Conservation (phyloP, 2,888 invertebrate species). For the Metacarcinus magister region DNA sequence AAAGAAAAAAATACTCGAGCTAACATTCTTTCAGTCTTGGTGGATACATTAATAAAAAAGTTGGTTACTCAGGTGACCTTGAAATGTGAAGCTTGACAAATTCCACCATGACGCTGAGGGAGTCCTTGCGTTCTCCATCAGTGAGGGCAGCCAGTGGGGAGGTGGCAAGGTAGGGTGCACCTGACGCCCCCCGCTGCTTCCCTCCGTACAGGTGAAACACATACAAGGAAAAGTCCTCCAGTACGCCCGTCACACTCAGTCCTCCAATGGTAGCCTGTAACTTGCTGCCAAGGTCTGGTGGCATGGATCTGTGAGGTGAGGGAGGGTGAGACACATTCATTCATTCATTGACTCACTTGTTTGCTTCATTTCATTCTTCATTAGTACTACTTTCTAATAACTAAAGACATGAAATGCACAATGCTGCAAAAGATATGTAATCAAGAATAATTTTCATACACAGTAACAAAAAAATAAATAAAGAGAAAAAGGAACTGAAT, state of each 20-base stretch:
- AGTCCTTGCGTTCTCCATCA: constrained; percentile 96
- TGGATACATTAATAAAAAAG: not conserved
- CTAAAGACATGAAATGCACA: too few relatives aligned
- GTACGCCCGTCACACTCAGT: constrained; percentile 96
- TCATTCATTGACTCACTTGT: too few relatives aligned
- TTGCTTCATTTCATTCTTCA: too few relatives aligned
- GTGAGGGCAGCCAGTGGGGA: constrained; percentile 85
- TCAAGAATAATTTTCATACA: too few relatives aligned
- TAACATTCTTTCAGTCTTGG: not conserved
- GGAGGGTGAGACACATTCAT: not conserved
- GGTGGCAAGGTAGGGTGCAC: constrained; percentile 65
- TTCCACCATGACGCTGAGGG: constrained; percentile 97
- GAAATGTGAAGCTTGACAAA: constrained; percentile 98
- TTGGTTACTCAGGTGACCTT: constrained; percentile 88
- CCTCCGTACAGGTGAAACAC: constrained; percentile 99
- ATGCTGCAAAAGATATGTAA: too few relatives aligned
- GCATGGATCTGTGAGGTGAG: constrained; percentile 69
- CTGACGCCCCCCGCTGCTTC: constrained; percentile 89
- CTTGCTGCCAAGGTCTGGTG: constrained; percentile 70
- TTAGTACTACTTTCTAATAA: too few relatives aligned
- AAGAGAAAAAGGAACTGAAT: too few relatives aligned
- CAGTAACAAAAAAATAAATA: too few relatives aligned
- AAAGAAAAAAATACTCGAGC: too few relatives aligned
- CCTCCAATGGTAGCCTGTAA: constrained; percentile 90
- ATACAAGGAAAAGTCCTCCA: constrained; percentile 98